Base-by-base conservation (phyloP, 1,140 invertebrate genomes). In the Neomicropteryx cornuta region DNA sequence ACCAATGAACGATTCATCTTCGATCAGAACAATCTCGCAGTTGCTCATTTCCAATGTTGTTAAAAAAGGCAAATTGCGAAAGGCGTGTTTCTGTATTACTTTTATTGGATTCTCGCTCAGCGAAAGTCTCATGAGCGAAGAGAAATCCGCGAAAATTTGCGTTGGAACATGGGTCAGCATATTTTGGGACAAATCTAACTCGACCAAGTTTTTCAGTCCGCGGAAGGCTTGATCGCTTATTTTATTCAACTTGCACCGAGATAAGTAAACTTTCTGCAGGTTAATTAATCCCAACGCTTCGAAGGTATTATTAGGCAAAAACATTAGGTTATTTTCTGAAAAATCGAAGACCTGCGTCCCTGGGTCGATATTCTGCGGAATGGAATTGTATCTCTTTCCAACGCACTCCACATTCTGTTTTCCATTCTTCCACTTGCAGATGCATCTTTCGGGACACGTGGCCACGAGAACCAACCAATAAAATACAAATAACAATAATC, bases 391-490 rank as follows among this genome's bases (percentile, higher is more conserved):
- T 21, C 75, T 74, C 55, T 80, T 79, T 30, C 80, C 76, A 8
- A 78, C 72, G 61, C 88, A 93, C 55, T 92, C 87, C 3, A 90
- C 87, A 41, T 83, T 86, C 51, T 88, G 79, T 56, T 93, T 93
- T 2, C 88, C 89, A 51, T 81, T 79, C 58, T 90, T 92, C 89
- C 89, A 92, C 51, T 88, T 91, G 66, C 89, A 93, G 8, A 74
- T 68, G 58, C 89, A 93, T 20, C 70, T 62, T 27, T 73, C 71
- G 1, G 87, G 87, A 55, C 88, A 92, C 13, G 72, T 72, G 39
- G 59, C 53, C 10, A 58, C 56, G 6, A 55, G 55, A 5, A 60
- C 49, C 14, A 62, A 48, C 6, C 30, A 6, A n/a, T 32, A 21
- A 43, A 27, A 27, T 8, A 13, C 23, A 13, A 27, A 8, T 27